phyloP scores from a whole-genome alignment of 2,113 vertebrate genomes.

The Eleginops maclovinus region DNA sequence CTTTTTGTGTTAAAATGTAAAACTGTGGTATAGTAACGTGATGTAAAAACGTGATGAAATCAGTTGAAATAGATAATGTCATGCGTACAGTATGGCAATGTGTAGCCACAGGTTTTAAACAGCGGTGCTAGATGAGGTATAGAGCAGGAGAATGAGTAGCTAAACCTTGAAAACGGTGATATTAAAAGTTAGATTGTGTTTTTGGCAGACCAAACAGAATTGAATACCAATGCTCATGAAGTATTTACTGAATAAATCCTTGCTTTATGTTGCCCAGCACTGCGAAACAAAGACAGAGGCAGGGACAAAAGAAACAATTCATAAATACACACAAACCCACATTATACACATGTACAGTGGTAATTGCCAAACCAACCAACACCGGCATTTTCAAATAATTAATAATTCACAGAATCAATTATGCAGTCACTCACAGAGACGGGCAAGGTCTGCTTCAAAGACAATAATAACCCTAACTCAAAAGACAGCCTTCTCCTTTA shows the following conservation, averaged over 20 bases:
- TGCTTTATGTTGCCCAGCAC: not conserved
- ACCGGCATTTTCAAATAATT: conserved; percentile 17
- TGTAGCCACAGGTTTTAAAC: not conserved
- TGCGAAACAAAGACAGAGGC: not conserved
- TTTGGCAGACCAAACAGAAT: not conserved
- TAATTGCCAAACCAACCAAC: conserved; percentile 12
- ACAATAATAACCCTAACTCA: conserved; percentile 5
- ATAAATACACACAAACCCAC: not conserved
- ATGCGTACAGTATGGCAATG: not conserved
- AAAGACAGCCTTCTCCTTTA: not conserved
- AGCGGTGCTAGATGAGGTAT: not conserved
- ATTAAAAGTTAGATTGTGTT: not conserved
- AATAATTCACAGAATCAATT: conserved; percentile 39
- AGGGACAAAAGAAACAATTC: not conserved
- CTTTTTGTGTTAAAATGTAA: too few relatives aligned
- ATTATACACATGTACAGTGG: conserved; percentile 5
- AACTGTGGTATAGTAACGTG: too few relatives aligned
- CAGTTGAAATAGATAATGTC: not conserved
- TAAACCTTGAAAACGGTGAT: not conserved
- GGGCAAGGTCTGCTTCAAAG: conserved; percentile 17
- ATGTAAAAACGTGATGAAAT: not conserved
- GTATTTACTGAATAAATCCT: conserved; percentile 10
- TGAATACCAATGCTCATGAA: not conserved
- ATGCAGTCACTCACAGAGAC: not conserved
- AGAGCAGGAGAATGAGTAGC: not conserved